Evolutionary conservation across 2,888 invertebrate species (phyloP).

Genomic region (Pemphredon lugubris): DNA sequence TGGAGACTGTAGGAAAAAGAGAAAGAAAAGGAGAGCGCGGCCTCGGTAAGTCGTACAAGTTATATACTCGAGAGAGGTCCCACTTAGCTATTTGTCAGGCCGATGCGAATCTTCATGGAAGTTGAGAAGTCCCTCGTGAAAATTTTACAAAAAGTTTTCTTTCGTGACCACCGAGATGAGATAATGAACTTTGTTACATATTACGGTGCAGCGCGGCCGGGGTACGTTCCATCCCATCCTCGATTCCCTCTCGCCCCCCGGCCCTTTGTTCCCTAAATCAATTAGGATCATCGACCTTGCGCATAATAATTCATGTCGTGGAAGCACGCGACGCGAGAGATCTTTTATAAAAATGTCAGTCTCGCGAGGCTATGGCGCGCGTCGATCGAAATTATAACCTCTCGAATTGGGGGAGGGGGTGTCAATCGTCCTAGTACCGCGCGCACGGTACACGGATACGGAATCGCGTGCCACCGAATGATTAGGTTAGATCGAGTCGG

Average conservation of each 20-base stretch:
- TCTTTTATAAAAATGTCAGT: background rate
- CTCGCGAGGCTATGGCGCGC: too few species aligned
- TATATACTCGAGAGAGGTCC: slow-evolving; percentile 57
- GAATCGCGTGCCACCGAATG: slow-evolving; percentile 62
- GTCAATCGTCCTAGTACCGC: slow-evolving; percentile 31
- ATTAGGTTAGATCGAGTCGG: slow-evolving; percentile 59
- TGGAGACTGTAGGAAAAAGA: background rate
- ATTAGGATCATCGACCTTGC: too few species aligned
- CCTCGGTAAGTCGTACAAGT: slow-evolving; percentile 45
- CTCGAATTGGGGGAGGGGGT: too few species aligned
- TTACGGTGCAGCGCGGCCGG: background rate
- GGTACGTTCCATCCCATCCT: background rate
- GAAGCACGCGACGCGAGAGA: background rate
- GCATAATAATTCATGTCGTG: too few species aligned
- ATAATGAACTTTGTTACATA: slow-evolving; percentile 13
- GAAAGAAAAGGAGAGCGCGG: slow-evolving; percentile 15
- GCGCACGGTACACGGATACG: slow-evolving; percentile 21
- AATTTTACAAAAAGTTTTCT: slow-evolving; percentile 30
- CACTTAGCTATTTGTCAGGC: slow-evolving; percentile 73
- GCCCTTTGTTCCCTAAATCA: background rate
- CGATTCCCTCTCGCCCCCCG: background rate
- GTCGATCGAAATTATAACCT: too few species aligned
- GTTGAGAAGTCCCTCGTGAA: slow-evolving; percentile 41
- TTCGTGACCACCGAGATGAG: background rate
- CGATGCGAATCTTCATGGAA: slow-evolving; percentile 68